These are phyloP conservation scores for Mya arenaria DNA, from an alignment of 1,140 invertebrate genomes.

Conservation along the genomic window DNA sequence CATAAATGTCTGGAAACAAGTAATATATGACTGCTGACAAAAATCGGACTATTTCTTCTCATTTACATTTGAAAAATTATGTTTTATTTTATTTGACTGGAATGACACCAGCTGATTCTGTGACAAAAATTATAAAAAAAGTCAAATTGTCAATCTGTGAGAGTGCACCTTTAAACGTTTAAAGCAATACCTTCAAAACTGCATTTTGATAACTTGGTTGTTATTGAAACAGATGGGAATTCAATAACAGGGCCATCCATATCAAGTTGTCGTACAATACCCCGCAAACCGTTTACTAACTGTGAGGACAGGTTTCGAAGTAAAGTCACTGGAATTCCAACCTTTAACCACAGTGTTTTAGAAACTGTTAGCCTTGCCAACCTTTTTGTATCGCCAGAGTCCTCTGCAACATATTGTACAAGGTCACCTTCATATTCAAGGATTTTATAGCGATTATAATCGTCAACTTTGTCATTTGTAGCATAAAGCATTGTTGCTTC, in stretches of 20 bases:
- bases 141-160: no score
- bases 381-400: neutral
- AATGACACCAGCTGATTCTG: no score
- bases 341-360: slow-evolving; percentile 21
- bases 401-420: neutral
- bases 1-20: no score
- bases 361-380: neutral
- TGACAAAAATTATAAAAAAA: no score
- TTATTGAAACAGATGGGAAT: neutral
- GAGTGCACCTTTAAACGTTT: no score
- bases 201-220: neutral
- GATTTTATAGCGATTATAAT: neutral
- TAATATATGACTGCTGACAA: no score
- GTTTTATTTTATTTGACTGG: no score
- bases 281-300: slow-evolving; percentile 24
- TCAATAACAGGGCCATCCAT: neutral
- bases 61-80: no score
- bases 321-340: neutral
- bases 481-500: slow-evolving; percentile 4
- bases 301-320: neutral
- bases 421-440: slow-evolving; percentile 2
- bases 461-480: slow-evolving; percentile 1
- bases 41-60: no score
- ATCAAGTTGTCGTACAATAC: neutral
- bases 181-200: neutral